Evolutionary conservation across 2,888 invertebrate species (phyloP), one percentile per base, ranked within the genome.

Genomic region (Caenorhabditis becei): DNA sequence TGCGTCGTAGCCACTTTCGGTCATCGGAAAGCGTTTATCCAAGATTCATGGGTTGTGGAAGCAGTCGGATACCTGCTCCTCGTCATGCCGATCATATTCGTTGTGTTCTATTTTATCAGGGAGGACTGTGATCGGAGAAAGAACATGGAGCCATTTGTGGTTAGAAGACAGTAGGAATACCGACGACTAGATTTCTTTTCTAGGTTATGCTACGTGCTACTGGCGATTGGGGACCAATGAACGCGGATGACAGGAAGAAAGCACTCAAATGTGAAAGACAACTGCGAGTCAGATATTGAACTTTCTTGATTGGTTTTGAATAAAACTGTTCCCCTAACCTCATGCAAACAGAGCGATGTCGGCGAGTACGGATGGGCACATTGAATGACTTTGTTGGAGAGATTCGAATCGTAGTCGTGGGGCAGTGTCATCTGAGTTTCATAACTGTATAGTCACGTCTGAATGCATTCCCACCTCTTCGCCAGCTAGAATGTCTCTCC

Each of bases 161-260:
- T 80, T n/a, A 7, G 35, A 35, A 10, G 35, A 35, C 10, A n/a
- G 41, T 41, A 3, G 7, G 37, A 66, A 35, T 32, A 11, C 20
- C 14, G 62, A 56, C 37, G 4, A 41, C 14, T 49, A 26, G 28
- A 16, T 18, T 47, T 47, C 14, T 10, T 10, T 53, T 53, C 14
- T 53, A 70, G 70, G 61, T 66, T 7, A 59, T 82, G 67, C 44
- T 78, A 7, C 49, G 75, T 28, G 74, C 82, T 0, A 70, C 82
- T 18, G 82, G 78, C 7, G 75, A 82, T 32, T 82, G 82, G 82
- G 82, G 82, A 24, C 82, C 82, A 20, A 49, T 59, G 44, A 54
- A 74, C 44, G 37, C 32, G 10, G 67, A 69, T 10, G 49, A 75
- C 18, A 20, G 78, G 24, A 56, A 53, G 24, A 61, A 70, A 44